These are phyloP conservation scores for Yponomeuta malinellus DNA, from an alignment of 2,888 invertebrate species.

Conservation along the genomic window DNA sequence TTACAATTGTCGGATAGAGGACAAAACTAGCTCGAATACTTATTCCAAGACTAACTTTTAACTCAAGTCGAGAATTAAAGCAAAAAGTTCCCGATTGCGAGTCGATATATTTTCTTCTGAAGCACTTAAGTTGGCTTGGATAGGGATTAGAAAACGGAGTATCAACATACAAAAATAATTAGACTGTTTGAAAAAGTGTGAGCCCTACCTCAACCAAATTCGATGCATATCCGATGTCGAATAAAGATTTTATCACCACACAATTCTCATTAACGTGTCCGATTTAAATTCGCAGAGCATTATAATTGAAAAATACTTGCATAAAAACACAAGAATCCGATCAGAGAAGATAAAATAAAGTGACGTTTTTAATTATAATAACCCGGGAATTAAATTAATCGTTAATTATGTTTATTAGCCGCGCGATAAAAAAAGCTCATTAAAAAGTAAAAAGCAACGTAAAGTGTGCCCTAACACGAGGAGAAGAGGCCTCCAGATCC, in stretches of 20 bases:
- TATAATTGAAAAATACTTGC: constrained; percentile 9
- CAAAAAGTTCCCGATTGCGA: neutral
- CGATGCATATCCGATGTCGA: neutral
- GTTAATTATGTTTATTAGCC: constrained; percentile 42
- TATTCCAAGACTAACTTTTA: neutral
- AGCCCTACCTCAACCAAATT: too few species aligned
- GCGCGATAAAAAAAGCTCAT: constrained; percentile 47
- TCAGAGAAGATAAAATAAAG: constrained; percentile 14
- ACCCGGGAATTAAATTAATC: constrained; percentile 14
- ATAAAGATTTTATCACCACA: neutral
- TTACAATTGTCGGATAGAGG: too few species aligned
- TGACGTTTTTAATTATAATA: constrained; percentile 14
- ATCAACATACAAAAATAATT: too few species aligned
- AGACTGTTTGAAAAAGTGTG: too few species aligned
- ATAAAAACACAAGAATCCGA: constrained; percentile 1
- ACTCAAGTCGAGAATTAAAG: neutral
- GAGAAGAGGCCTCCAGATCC: constrained; percentile 37
- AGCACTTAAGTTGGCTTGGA: neutral
- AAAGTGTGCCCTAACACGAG: constrained; percentile 53
- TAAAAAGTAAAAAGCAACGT: constrained; percentile 60
- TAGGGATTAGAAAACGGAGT: neutral
- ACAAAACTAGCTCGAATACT: neutral
- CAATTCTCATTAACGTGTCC: neutral
- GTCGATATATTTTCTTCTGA: neutral
- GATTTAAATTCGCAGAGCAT: constrained; percentile 1